Evolutionary conservation across 2,113 vertebrate species (phyloP).

Genomic region (Xenopus borealis): DNA sequence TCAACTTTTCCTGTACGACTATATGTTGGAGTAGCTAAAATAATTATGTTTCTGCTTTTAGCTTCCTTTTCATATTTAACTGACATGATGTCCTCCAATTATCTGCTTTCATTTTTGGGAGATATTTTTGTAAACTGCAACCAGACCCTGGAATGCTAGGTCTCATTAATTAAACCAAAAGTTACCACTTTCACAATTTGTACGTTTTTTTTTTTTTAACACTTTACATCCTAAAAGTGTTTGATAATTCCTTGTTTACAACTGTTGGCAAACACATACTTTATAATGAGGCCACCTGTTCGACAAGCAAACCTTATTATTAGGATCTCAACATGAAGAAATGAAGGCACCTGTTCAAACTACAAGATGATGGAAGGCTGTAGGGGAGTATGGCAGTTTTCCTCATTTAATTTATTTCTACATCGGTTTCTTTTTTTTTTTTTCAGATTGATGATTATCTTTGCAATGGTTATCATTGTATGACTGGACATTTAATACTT

Average conservation of each 20-base stretch:
- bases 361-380: background rate
- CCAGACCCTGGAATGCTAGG: background rate
- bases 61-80: too few species aligned
- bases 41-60: too few species aligned
- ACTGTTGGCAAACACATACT: conserved; percentile 7
- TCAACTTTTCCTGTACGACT: too few species aligned
- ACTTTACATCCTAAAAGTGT: conserved; percentile 16
- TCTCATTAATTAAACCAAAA: background rate
- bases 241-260: conserved; percentile 22
- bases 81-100: background rate
- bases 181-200: background rate
- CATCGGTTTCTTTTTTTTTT: too few species aligned
- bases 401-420: too few species aligned
- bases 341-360: background rate
- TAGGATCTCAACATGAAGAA: background rate
- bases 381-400: too few species aligned
- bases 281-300: conserved; percentile 30
- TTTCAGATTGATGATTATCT: too few species aligned
- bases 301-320: background rate
- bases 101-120: background rate
- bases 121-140: conserved; percentile 9
- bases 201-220: background rate
- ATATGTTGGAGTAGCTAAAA: too few species aligned
- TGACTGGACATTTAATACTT: too few species aligned
- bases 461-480: too few species aligned